Conservation (phyloP, 2,113 vertebrate genomes). For the Phyllostomus discolor region DNA sequence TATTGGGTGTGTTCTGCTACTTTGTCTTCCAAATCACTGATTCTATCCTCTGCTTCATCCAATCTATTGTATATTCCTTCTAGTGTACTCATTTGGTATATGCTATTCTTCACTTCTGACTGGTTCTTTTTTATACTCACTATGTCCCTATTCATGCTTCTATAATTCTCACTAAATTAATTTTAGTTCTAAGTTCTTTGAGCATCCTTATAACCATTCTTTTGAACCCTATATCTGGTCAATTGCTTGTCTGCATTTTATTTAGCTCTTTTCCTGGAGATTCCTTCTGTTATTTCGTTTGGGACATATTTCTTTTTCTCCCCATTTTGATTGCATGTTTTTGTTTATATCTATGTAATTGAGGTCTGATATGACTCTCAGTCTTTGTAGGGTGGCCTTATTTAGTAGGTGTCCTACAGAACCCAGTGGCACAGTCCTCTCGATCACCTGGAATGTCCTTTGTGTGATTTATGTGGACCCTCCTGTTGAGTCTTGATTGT, state of each 20-base stretch:
- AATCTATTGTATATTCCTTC: background rate
- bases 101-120: background rate
- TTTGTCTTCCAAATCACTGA: background rate
- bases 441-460: background rate
- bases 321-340: background rate
- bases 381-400: background rate
- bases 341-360: background rate
- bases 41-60: background rate
- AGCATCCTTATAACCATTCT: background rate
- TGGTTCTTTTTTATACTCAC: background rate
- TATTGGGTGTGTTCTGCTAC: background rate
- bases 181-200: background rate
- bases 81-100: background rate
- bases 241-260: background rate
- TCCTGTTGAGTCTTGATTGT: background rate
- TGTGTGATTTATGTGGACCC: background rate
- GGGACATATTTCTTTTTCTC: background rate
- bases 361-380: background rate
- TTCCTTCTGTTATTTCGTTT: background rate
- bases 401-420: background rate
- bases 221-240: background rate
- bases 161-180: background rate
- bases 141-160: background rate
- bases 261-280: background rate
- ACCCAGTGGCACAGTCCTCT: background rate